A percentile compares a stretch with the other conserved stretches of the same genome.
These are phyloP conservation scores for Drosophila grimshawi DNA, from an alignment of 1,140 invertebrate species.

Conservation along the genomic window DNA sequence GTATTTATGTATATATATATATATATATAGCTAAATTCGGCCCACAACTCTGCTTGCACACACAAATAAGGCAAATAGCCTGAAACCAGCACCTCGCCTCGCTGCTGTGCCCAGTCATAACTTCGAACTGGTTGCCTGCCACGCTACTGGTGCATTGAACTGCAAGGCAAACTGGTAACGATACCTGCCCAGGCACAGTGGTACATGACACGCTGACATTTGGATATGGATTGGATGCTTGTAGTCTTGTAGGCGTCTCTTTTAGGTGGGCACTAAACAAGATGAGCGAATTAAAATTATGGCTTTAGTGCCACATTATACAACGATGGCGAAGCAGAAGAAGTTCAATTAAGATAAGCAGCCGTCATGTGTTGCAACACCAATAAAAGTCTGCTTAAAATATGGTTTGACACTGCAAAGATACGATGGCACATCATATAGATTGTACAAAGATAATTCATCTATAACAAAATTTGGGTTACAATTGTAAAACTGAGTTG, in stretches of 20 bases:
- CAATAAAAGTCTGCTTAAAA: background rate
- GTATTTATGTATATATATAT: background rate
- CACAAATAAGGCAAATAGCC: constrained; percentile 60
- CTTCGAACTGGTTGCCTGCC: constrained; percentile 72
- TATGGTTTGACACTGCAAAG: background rate
- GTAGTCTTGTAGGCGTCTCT: constrained; percentile 28
- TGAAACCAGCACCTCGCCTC: background rate
- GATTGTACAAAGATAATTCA: no score
- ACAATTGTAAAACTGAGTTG: no score
- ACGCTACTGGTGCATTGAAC: constrained; percentile 73
- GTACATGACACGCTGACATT: constrained; percentile 34
- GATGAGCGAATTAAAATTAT: constrained; percentile 14
- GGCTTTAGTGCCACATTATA: constrained; percentile 3
- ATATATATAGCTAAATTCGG: constrained; percentile 48
- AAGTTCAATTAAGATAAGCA: constrained; percentile 11
- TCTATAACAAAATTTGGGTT: no score
- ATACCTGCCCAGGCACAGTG: constrained; percentile 56
- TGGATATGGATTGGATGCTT: constrained; percentile 12
- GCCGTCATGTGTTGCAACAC: background rate
- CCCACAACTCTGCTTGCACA: constrained; percentile 56
- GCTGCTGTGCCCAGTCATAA: constrained; percentile 61
- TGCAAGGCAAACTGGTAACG: constrained; percentile 82
- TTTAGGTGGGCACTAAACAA: constrained; percentile 18
- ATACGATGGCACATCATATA: no score
- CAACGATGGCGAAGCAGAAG: background rate